Evolutionary conservation across 2,113 vertebrate species (phyloP).

Genomic region (Passer montanus): DNA sequence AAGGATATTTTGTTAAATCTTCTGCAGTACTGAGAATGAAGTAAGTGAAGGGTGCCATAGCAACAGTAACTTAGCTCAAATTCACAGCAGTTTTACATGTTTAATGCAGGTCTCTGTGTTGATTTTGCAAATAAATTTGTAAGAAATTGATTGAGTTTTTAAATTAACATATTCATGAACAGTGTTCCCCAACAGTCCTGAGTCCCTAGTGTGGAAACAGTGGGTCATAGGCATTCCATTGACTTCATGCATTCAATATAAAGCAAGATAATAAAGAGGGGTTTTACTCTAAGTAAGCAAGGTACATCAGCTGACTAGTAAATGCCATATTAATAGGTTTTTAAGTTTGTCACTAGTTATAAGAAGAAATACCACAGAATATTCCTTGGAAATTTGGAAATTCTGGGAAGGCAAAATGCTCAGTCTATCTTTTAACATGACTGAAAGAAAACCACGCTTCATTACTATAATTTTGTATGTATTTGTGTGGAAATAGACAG

Average conservation of each 20-base stretch:
- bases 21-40: not conserved
- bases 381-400: not conserved
- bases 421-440: not conserved
- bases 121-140: not conserved
- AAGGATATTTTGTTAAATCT: not conserved
- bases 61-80: constrained; percentile 6
- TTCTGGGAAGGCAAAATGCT: not conserved
- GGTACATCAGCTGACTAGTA: not conserved
- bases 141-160: not conserved
- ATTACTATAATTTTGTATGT: not conserved
- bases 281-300: not conserved
- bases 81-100: not conserved
- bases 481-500: not conserved
- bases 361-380: not conserved
- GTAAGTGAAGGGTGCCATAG: constrained; percentile 30
- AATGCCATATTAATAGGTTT: not conserved
- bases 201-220: not conserved
- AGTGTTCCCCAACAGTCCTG: not conserved
- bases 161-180: not conserved
- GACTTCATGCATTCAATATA: not conserved
- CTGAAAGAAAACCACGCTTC: fast-evolving
- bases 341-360: not conserved
- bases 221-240: not conserved
- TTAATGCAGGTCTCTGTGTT: not conserved
- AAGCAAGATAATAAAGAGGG: not conserved